These are phyloP conservation scores for Eupithecia exiguata DNA, from an alignment of 2,888 invertebrate species.

Conservation along the genomic window DNA sequence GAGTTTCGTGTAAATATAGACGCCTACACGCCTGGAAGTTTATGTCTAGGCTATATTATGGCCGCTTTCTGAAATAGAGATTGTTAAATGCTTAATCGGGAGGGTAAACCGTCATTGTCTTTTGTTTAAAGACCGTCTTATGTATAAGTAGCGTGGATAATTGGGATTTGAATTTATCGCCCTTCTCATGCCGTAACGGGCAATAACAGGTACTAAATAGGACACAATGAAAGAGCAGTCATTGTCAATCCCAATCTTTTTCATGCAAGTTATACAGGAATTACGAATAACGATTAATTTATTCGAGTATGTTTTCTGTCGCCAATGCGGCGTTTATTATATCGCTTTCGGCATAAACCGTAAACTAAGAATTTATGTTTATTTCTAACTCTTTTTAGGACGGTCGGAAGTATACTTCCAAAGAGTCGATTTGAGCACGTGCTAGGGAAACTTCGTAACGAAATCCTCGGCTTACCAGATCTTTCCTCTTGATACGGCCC, in stretches of 20 bases:
- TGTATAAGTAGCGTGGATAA: neutral
- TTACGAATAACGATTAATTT: neutral
- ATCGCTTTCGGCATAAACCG: no score
- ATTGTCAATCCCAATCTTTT: neutral
- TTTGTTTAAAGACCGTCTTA: neutral
- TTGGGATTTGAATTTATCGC: neutral
- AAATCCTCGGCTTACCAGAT: constrained; percentile 2
- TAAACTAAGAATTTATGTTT: no score
- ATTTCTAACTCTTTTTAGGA: neutral
- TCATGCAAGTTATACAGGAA: neutral
- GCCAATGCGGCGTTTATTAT: neutral
- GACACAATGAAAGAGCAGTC: neutral
- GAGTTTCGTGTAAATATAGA: neutral
- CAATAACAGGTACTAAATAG: neutral
- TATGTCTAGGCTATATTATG: neutral
- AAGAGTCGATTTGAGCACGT: neutral
- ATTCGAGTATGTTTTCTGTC: neutral
- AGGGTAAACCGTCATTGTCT: neutral
- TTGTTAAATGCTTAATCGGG: no score
- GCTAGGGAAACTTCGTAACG: neutral
- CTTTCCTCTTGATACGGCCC: neutral
- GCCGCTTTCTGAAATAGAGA: neutral
- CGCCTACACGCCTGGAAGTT: neutral
- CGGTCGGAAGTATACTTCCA: neutral
- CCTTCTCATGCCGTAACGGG: neutral